Conservation (phyloP, 2,113 vertebrate species). For the Eudyptes chrysolophus region DNA sequence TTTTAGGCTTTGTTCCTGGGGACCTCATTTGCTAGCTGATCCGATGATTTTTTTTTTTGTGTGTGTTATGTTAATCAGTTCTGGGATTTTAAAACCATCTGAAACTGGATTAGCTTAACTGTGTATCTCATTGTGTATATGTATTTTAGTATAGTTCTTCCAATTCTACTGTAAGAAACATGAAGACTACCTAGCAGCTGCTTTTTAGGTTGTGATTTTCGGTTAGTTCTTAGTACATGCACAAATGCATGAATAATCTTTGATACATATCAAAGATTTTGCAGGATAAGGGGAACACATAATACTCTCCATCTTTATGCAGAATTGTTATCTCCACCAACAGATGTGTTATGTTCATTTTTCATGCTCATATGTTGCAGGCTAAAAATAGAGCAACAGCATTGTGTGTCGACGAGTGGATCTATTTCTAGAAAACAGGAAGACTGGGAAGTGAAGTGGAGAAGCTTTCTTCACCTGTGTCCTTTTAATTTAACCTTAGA, state of each 20-base stretch:
- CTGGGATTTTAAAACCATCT: not conserved
- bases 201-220: not conserved
- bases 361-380: slow-evolving; percentile 54
- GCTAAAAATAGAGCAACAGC: slow-evolving; percentile 64
- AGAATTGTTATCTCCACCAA: not conserved
- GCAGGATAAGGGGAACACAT: not conserved
- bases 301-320: not conserved
- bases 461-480: slow-evolving; percentile 52
- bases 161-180: not conserved
- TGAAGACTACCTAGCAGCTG: not conserved
- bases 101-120: not conserved
- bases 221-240: not conserved
- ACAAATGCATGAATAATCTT: not conserved
- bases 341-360: not conserved
- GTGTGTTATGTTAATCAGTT: not conserved
- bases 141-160: not conserved
- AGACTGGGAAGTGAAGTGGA: slow-evolving; percentile 85
- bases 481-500: slow-evolving; percentile 72
- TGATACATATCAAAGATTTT: not conserved
- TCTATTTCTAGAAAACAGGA: slow-evolving; percentile 66
- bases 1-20: not conserved
- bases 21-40: not conserved
- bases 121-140: not conserved
- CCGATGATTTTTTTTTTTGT: not conserved
- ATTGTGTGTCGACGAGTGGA: slow-evolving; percentile 31